These are phyloP conservation scores for Mercenaria mercenaria DNA, from an alignment of 1,140 invertebrate species.

Conservation along the genomic window DNA sequence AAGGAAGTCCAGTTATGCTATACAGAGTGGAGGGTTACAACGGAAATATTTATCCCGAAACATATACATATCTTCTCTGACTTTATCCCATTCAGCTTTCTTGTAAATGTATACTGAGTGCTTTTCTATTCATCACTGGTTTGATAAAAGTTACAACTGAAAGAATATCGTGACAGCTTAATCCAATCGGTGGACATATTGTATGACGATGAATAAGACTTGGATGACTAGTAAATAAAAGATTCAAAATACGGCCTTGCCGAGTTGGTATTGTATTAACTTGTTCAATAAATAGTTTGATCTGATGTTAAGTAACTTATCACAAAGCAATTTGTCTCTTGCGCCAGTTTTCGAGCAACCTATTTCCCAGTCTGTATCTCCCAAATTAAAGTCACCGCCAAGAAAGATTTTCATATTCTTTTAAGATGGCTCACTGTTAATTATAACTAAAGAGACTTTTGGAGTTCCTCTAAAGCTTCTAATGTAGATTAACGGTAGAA, in stretches of 20 bases:
- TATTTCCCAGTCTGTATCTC: conserved; percentile 37
- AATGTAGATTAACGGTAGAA: conserved; percentile 12
- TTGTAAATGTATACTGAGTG: not conserved
- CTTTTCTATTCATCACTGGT: not conserved
- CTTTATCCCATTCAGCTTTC: not conserved
- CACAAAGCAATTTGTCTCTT: conserved; percentile 27
- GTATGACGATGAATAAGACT: not conserved
- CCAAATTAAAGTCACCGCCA: conserved; percentile 53
- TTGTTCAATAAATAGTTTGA: not conserved
- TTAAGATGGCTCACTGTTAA: not conserved
- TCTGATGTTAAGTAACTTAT: not conserved
- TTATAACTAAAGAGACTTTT: not conserved
- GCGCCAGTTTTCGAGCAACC: not conserved
- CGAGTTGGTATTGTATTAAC: not conserved
- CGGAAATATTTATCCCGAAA: not conserved
- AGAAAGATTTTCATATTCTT: conserved; percentile 37
- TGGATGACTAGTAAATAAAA: conserved; percentile 15
- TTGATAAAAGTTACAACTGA: not conserved
- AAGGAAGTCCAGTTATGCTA: not conserved
- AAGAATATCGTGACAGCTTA: conserved; percentile 1
- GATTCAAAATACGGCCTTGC: not conserved
- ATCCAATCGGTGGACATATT: not conserved
- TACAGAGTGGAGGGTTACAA: not conserved
- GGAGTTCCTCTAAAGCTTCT: not conserved
- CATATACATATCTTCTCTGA: not conserved